Base-by-base conservation (phyloP, 2,888 invertebrate species). In the Coleophora deauratella region DNA sequence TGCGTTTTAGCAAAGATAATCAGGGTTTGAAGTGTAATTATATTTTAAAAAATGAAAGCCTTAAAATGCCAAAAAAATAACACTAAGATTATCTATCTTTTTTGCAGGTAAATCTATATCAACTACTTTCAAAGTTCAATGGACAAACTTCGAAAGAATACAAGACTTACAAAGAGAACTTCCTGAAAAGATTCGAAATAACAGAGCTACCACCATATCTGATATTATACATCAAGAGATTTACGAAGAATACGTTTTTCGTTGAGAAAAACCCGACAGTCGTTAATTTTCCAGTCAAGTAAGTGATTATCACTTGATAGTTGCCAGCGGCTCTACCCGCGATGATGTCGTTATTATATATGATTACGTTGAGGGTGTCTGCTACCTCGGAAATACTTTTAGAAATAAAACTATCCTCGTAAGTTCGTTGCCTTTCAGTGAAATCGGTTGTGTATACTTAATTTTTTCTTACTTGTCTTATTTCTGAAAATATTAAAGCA, bases 181-280 rank as follows among this genome's bases (percentile, higher is more conserved):
- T 97, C 63, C 86, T 99, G 86, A 99, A 99, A 72, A 88, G 97
- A 53, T 99, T 99, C 75, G 97, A 98, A 84, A 94, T 99, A 40
- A 96, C 95, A 0, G 88, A 92, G 57, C 84, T 99, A 48, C 98
- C 98, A 6, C 96, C 96, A 1, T 99, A 96, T 76, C 89, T 99
- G 41, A 98, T 99, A 61, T 80, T 99, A 41, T 98, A 97, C 62
- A 96, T 99, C 50, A 98, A 99, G 82, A 88, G 99, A 49, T 99
- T 99, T 73, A 98, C 98, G 1, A 99, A 98, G 79, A 99, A 99
- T 70, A 98, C 97, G 6, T 99, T 99, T 82, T 99, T 98, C 64
- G 90, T 98, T 12, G 99, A 99, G 74, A 99, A 99, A 80, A 99
- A 99, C 87, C 98, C 98, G 1, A 99, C 99, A 0, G 99, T 99